Conservation (phyloP, 2,113 vertebrate species). For the Suricata suricatta region DNA sequence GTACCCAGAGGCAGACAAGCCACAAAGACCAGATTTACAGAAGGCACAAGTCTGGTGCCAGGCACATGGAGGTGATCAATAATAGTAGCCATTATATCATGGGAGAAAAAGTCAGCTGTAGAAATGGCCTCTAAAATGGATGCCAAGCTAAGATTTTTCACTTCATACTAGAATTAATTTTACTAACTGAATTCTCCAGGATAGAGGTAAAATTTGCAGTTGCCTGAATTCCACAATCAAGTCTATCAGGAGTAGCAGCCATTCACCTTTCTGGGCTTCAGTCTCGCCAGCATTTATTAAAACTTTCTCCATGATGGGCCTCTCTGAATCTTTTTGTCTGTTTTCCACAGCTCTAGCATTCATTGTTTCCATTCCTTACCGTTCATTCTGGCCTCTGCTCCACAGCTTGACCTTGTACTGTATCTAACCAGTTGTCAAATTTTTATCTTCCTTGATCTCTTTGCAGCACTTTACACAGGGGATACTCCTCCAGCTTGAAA, state of each 20-base stretch:
- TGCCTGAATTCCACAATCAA: background rate
- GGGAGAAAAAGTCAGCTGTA: background rate
- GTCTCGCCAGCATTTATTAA: background rate
- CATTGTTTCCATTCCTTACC: background rate
- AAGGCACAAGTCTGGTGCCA: background rate
- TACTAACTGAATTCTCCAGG: conserved; percentile 5
- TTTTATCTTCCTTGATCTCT: background rate
- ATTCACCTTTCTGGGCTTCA: background rate
- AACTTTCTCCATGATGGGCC: background rate
- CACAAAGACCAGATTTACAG: background rate
- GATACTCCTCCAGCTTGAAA: background rate
- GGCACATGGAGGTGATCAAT: background rate
- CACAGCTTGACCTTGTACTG: background rate
- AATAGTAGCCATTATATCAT: background rate
- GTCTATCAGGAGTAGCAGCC: background rate
- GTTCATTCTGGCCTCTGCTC: background rate
- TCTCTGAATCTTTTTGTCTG: background rate
- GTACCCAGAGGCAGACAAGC: background rate
- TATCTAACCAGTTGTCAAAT: background rate
- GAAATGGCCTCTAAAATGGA: background rate
- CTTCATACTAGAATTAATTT: conserved; percentile 24
- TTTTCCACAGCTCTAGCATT: background rate
- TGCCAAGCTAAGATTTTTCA: conserved; percentile 27
- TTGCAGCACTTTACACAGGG: background rate
- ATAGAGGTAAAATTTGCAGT: background rate